Percentiles rank a stretch among this genome's conserved stretches.
phyloP scores from a whole-genome alignment of 2,888 invertebrate genomes.

The Dexiosoma caninum region DNA sequence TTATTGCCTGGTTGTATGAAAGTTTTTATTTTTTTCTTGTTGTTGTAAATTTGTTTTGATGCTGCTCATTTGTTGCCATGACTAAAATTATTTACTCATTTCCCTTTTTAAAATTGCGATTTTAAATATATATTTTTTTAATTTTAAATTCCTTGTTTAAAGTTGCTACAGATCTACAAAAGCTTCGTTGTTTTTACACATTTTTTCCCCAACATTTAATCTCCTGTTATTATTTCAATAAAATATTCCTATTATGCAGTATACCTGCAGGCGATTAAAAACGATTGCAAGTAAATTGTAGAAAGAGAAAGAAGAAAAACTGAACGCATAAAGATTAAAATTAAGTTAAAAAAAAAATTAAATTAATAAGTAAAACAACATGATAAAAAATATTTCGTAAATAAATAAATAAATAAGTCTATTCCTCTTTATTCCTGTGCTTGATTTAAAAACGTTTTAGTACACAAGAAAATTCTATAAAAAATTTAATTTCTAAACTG shows the following conservation, averaged over 20 bases:
- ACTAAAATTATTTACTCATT: slow-evolving; percentile 29
- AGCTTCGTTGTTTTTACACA: background rate
- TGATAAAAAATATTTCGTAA: too few species aligned
- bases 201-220: slow-evolving; percentile 40
- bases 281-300: background rate
- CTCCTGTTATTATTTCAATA: slow-evolving; percentile 49
- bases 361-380: too few species aligned
- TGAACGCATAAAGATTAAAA: too few species aligned
- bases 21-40: background rate
- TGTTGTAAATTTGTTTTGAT: slow-evolving; percentile 31
- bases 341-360: too few species aligned
- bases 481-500: too few species aligned
- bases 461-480: too few species aligned
- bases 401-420: too few species aligned
- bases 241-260: slow-evolving; percentile 28
- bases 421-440: too few species aligned
- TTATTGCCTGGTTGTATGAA: too few species aligned
- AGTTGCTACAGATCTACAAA: background rate
- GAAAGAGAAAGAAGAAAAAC: background rate
- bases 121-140: too few species aligned
- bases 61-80: slow-evolving; percentile 59
- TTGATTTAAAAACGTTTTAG: too few species aligned
- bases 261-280: slow-evolving; percentile 33
- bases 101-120: background rate
- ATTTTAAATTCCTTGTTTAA: background rate